Percentiles rank a stretch among this genome's conserved stretches.
These are phyloP conservation scores for Papilio xuthus DNA, from an alignment of 1,140 invertebrate genomes.

Conservation along the genomic window DNA sequence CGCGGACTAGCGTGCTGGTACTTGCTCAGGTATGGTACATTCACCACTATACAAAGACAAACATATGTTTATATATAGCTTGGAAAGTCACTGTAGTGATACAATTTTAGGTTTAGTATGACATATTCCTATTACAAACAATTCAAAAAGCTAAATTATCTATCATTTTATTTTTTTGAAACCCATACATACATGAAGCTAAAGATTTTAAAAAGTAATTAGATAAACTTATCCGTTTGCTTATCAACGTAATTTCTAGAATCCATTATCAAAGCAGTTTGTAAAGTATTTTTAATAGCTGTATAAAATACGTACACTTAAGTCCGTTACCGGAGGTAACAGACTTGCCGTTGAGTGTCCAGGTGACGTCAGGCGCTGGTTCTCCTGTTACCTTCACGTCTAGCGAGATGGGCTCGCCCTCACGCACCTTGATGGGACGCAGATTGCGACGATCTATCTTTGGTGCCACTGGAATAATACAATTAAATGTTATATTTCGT, in stretches of 20 bases:
- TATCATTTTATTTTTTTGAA: too few species aligned
- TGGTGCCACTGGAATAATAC: conserved; percentile 88
- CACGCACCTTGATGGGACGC: conserved; percentile 88
- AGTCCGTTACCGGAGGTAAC: conserved; percentile 76
- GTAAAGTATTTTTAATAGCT: conserved; percentile 37
- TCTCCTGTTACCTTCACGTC: conserved; percentile 93
- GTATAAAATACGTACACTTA: conserved; percentile 60
- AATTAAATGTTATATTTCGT: neutral
- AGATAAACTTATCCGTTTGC: too few species aligned
- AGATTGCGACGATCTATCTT: conserved; percentile 94
- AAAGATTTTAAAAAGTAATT: too few species aligned
- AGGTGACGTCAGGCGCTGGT: conserved; percentile 90
- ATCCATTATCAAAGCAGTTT: conserved; percentile 36
- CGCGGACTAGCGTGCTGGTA: conserved; percentile 91
- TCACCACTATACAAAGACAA: conserved; percentile 84
- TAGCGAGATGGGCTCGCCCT: conserved; percentile 91
- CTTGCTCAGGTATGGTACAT: conserved; percentile 93
- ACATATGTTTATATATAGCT: too few species aligned
- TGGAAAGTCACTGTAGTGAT: too few species aligned
- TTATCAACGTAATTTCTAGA: too few species aligned
- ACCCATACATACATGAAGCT: too few species aligned
- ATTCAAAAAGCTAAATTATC: too few species aligned
- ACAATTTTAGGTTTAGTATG: too few species aligned
- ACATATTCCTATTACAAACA: too few species aligned
- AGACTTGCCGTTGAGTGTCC: conserved; percentile 85